These are phyloP conservation scores for Cydia strobilella DNA, from an alignment of 1,140 invertebrate genomes.

Conservation along the genomic window DNA sequence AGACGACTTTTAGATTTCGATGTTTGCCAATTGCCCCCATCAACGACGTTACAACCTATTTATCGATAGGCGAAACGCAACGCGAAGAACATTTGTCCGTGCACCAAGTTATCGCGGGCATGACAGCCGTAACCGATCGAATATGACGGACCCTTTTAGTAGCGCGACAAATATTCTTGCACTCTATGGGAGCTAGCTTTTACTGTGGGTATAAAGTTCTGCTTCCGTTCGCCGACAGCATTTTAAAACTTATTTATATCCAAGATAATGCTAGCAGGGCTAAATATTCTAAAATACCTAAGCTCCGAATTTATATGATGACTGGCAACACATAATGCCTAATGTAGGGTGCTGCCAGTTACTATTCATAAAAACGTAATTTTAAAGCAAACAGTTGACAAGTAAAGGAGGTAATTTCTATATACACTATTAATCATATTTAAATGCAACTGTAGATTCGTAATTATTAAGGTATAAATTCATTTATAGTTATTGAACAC, in stretches of 20 bases:
- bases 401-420: slow-evolving; percentile 1
- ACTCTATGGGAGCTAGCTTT: background rate
- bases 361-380: background rate
- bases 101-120: no score
- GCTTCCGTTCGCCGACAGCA: background rate
- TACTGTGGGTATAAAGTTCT: background rate
- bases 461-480: slow-evolving; percentile 22
- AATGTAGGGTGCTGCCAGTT: background rate
- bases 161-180: background rate
- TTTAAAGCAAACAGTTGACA: slow-evolving; percentile 1
- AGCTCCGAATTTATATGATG: background rate
- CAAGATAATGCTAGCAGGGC: background rate
- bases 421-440: slow-evolving; percentile 17
- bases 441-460: slow-evolving; percentile 29
- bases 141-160: background rate
- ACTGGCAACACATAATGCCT: slow-evolving; percentile 6
- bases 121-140: no score
- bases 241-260: background rate
- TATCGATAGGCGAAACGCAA: no score
- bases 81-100: no score
- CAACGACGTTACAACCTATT: no score
- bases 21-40: no score
- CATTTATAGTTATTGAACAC: slow-evolving; percentile 29
- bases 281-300: background rate
- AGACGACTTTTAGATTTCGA: no score